Percentiles rank a stretch among this genome's conserved stretches.
Evolutionary conservation across 1,140 invertebrate genomes (phyloP).

Genomic region (Zaprionus ghesquierei): DNA sequence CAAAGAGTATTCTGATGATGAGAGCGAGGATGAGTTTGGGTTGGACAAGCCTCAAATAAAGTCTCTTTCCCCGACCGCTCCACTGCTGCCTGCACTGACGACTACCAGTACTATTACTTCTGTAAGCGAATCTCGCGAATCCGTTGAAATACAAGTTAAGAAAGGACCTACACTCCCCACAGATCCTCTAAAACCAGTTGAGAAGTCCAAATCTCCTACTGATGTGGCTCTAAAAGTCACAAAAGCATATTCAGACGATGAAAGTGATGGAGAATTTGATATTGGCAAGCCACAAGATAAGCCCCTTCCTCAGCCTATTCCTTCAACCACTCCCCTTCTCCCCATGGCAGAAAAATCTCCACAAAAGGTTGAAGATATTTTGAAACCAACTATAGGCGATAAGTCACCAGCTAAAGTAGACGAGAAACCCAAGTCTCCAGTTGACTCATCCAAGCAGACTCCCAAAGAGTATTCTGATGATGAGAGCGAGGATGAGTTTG

Average conservation of each 20-base stretch:
- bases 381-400: neutral
- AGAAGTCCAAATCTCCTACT: neutral
- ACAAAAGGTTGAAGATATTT: neutral
- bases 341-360: constrained; percentile 1
- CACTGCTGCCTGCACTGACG: neutral
- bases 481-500: constrained; percentile 3
- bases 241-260: neutral
- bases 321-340: neutral
- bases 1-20: constrained; percentile 10
- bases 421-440: constrained; percentile 10
- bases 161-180: neutral
- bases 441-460: neutral
- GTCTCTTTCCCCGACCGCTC: neutral
- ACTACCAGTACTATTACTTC: neutral
- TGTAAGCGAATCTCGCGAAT: neutral
- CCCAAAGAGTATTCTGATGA: neutral
- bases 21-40: neutral
- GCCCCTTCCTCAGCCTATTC: neutral
- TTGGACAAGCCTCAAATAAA: neutral
- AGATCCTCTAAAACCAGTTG: neutral
- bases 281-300: neutral
- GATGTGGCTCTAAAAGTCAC: neutral
- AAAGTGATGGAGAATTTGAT: neutral
- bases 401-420: neutral
- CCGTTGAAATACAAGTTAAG: neutral